Conservation (phyloP, 2,888 invertebrate genomes). For the Charanyca ferruginea region DNA sequence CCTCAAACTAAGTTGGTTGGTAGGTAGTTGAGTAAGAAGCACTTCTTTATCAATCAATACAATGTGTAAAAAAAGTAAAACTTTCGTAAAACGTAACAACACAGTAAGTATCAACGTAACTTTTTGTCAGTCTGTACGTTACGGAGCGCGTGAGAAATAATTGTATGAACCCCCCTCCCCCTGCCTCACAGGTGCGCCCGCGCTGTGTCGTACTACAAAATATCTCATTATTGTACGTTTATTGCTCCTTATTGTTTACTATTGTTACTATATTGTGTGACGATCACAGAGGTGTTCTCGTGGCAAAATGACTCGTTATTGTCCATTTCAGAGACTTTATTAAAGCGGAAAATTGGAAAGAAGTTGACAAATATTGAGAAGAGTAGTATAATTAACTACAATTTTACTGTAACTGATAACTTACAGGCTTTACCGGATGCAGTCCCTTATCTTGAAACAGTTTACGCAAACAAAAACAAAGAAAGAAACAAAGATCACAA, state of each 20-base stretch:
- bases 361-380: slow-evolving; percentile 1
- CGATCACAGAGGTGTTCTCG: slow-evolving; percentile 8
- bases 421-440: background rate
- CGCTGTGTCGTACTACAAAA: slow-evolving; percentile 47
- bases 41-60: background rate
- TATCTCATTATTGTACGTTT: slow-evolving; percentile 60
- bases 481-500: no score
- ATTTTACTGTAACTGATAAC: background rate
- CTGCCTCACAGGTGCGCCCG: slow-evolving; percentile 43
- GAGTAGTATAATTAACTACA: no score
- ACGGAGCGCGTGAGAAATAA: slow-evolving; percentile 71
- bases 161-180: slow-evolving; percentile 44
- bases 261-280: slow-evolving; percentile 36
- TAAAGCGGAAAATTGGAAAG: slow-evolving; percentile 4
- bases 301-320: slow-evolving; percentile 7
- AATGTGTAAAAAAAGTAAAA: slow-evolving; percentile 43
- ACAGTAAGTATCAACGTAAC: slow-evolving; percentile 14
- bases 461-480: background rate
- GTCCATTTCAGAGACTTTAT: slow-evolving; percentile 3
- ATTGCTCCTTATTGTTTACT: slow-evolving; percentile 54
- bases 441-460: background rate
- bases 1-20: background rate
- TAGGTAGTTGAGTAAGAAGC: background rate
- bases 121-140: slow-evolving; percentile 64
- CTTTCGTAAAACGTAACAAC: slow-evolving; percentile 56